Evolutionary conservation across 2,113 vertebrate species (phyloP).

Genomic region (Falco punctatus): DNA sequence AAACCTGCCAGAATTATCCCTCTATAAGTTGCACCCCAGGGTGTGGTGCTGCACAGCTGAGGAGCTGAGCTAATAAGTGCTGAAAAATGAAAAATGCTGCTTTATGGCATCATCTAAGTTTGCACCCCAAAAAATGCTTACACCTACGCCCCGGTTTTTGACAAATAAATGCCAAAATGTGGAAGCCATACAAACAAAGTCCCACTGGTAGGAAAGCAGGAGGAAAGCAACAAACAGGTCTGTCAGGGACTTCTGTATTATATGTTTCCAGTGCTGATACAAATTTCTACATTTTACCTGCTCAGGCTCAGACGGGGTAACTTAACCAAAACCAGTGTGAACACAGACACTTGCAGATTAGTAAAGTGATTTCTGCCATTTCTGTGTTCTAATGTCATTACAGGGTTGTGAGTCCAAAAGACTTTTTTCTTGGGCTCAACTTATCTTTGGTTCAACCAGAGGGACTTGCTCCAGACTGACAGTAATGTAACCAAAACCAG

Average conservation of each 20-base stretch:
- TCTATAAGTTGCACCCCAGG: slow-evolving; percentile 64
- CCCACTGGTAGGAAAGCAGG: neutral
- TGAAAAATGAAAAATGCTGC: slow-evolving; percentile 70
- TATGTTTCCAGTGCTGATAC: neutral
- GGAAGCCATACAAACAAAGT: slow-evolving; percentile 23
- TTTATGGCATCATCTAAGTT: slow-evolving; percentile 71
- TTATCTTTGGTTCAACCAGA: neutral
- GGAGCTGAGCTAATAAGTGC: slow-evolving; percentile 71
- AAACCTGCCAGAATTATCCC: slow-evolving; percentile 64
- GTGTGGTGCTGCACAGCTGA: slow-evolving; percentile 71
- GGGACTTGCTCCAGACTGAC: neutral
- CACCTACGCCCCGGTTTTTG: slow-evolving; percentile 24
- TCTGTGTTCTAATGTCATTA: neutral
- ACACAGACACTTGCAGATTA: neutral
- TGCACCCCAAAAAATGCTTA: slow-evolving; percentile 11
- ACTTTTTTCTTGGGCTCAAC: neutral
- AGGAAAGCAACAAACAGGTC: neutral
- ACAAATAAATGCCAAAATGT: slow-evolving; percentile 58
- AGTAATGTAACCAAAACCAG: slow-evolving; percentile 9
- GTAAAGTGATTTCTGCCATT: neutral
- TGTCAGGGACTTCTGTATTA: neutral
- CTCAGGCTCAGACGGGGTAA: slow-evolving; percentile 17
- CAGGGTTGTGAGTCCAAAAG: neutral
- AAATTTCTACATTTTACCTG: slow-evolving; percentile 44
- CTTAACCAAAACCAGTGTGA: slow-evolving; percentile 23